Evolutionary conservation across 2,888 invertebrate genomes (phyloP).

Genomic region (Linnaemya vulpina): DNA sequence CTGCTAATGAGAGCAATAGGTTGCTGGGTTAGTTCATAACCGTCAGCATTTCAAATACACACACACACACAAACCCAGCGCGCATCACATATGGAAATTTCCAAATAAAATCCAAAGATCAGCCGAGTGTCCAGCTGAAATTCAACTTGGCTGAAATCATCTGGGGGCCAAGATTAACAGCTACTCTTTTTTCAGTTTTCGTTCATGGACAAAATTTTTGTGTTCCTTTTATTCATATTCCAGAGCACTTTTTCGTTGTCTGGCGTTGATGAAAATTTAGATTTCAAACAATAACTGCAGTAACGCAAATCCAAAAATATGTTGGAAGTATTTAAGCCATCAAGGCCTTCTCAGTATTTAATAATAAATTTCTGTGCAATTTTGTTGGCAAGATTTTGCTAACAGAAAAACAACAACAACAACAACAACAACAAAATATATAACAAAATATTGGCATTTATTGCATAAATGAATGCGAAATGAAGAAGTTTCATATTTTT

Average conservation of each 20-base stretch:
- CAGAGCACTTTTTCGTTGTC: not conserved
- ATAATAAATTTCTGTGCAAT: slow-evolving; percentile 49
- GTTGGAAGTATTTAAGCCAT: slow-evolving; percentile 61
- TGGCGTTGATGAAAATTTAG: not conserved
- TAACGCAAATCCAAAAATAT: slow-evolving; percentile 20
- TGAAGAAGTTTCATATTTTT: slow-evolving; percentile 61
- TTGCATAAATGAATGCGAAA: slow-evolving; percentile 72
- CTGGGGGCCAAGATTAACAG: slow-evolving; percentile 37
- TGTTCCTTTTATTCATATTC: slow-evolving; percentile 11
- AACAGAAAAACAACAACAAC: not conserved
- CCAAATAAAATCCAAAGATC: slow-evolving; percentile 13
- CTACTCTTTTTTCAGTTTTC: slow-evolving; percentile 38
- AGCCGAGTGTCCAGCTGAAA: slow-evolving; percentile 44
- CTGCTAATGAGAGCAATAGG: slow-evolving; percentile 72
- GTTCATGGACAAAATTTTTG: slow-evolving; percentile 46
- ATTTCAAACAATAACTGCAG: not conserved
- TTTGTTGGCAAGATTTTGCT: slow-evolving; percentile 44
- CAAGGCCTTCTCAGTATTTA: slow-evolving; percentile 67
- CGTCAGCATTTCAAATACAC: slow-evolving; percentile 2
- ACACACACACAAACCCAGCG: not conserved
- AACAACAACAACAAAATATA: no score
- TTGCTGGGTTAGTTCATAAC: slow-evolving; percentile 70
- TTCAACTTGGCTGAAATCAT: slow-evolving; percentile 23
- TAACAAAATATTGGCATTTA: slow-evolving; percentile 53
- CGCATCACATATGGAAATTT: slow-evolving; percentile 38